Conservation (phyloP, 2,797 vertebrate genomes). For the Enteromius anoplus region DNA sequence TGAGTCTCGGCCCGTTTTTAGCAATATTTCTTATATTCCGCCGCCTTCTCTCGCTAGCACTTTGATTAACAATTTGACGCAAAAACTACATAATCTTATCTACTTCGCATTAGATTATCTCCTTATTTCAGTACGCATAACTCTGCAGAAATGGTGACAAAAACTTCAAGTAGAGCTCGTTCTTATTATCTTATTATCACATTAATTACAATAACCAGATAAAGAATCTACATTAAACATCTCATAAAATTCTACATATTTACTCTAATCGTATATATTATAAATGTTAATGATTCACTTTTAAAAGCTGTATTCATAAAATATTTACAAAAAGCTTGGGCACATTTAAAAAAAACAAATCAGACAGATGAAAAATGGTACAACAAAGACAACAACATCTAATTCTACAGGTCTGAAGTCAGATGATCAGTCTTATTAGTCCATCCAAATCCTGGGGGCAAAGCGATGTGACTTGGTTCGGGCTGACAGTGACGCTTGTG, state of each 20-base stretch:
- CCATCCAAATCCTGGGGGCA: background rate
- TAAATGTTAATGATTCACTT: constrained; percentile 71
- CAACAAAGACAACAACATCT: constrained; percentile 25
- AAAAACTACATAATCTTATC: constrained; percentile 32
- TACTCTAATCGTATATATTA: constrained; percentile 76
- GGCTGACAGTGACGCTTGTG: background rate
- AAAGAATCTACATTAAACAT: constrained; percentile 58
- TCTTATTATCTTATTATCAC: constrained; percentile 73
- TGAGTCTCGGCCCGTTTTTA: constrained; percentile 36
- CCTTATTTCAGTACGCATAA: constrained; percentile 30
- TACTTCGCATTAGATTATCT: constrained; percentile 28
- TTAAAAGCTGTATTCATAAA: constrained; percentile 67
- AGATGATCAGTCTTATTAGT: constrained; percentile 2
- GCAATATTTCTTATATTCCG: constrained; percentile 30
- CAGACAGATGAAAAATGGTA: constrained; percentile 11
- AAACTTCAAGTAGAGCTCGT: constrained; percentile 48
- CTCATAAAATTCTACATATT: constrained; percentile 72
- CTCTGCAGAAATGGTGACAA: constrained; percentile 43
- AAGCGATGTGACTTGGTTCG: background rate
- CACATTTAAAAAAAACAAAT: constrained; percentile 13
- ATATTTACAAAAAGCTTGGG: constrained; percentile 63
- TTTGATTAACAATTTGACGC: constrained; percentile 33
- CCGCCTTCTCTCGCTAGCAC: background rate
- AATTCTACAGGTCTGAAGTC: constrained; percentile 34
- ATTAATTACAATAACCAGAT: constrained; percentile 75